Evolutionary conservation across 2,888 invertebrate genomes (phyloP).

Genomic region (Hemistola chrysoprasaria): DNA sequence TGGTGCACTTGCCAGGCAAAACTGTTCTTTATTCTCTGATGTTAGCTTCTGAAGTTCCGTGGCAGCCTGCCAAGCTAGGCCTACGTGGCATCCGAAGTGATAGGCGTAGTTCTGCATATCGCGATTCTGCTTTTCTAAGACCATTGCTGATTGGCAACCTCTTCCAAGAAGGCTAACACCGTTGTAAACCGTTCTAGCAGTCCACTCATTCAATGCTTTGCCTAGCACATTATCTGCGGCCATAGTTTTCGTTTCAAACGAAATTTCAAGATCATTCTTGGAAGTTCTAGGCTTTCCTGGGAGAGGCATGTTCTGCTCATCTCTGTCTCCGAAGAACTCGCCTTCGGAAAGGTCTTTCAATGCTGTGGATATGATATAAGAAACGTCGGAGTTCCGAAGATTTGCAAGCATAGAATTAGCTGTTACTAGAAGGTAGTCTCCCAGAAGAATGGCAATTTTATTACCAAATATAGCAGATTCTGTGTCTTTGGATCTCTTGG

Average conservation of each 20-base stretch:
- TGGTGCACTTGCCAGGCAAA: conserved; percentile 91
- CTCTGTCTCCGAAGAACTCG: conserved; percentile 90
- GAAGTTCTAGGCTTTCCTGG: conserved; percentile 83
- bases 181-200: conserved; percentile 85
- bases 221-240: conserved; percentile 69
- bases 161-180: conserved; percentile 86
- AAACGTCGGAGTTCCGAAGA: conserved; percentile 87
- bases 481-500: conserved; percentile 80
- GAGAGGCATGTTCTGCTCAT: conserved; percentile 88
- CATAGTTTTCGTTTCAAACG: conserved; percentile 65
- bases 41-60: conserved; percentile 64
- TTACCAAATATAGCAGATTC: conserved; percentile 93
- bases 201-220: conserved; percentile 87
- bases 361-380: conserved; percentile 91
- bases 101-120: conserved; percentile 88
- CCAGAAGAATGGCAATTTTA: conserved; percentile 92
- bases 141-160: conserved; percentile 90
- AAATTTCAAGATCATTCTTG: conserved; percentile 55
- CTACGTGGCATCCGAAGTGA: conserved; percentile 91
- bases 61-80: conserved; percentile 90
- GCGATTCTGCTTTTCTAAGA: conserved; percentile 86
- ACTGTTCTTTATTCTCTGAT: conserved; percentile 85
- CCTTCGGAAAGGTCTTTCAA: conserved; percentile 91
- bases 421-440: conserved; percentile 91
- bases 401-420: conserved; percentile 91